Percentiles rank a stretch among this genome's conserved stretches.
phyloP scores from a whole-genome alignment of 2,797 vertebrate genomes.

The Characodon lateralis region DNA sequence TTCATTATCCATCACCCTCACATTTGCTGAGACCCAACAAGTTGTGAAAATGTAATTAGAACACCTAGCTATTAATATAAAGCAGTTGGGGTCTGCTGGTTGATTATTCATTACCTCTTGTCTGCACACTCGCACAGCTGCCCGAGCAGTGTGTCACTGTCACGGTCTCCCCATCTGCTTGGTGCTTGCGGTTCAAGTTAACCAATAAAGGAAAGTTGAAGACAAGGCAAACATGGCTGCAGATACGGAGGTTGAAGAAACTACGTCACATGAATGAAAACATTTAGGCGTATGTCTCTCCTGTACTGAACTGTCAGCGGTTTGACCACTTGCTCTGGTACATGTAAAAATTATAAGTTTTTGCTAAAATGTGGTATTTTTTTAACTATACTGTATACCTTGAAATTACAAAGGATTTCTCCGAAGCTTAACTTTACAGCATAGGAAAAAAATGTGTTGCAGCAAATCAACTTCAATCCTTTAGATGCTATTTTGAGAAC shows the following conservation, averaged over 20 bases:
- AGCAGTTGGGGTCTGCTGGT: conserved; percentile 76
- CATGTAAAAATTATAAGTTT: background rate
- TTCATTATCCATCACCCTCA: conserved; percentile 31
- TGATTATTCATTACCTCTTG: conserved; percentile 85
- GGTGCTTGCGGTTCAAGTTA: conserved; percentile 67
- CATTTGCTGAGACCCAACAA: conserved; percentile 57
- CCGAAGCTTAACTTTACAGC: background rate
- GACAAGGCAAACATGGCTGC: background rate
- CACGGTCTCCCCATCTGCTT: conserved; percentile 78
- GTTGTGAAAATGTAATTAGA: conserved; percentile 80
- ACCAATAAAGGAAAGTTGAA: conserved; percentile 47
- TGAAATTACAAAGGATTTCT: background rate
- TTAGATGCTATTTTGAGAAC: conserved; percentile 27
- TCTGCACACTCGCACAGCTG: conserved; percentile 83
- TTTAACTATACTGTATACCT: background rate
- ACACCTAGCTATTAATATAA: conserved; percentile 84
- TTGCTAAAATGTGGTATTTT: background rate
- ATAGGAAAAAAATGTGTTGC: background rate
- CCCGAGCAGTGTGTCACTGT: conserved; percentile 78
- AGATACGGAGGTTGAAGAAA: background rate
- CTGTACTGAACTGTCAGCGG: background rate
- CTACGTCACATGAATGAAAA: background rate
- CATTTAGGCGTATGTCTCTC: background rate
- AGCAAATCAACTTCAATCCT: background rate
- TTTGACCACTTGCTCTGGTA: background rate